Evolutionary conservation across 2,888 invertebrate species (phyloP).

Genomic region (Theretra japonica): DNA sequence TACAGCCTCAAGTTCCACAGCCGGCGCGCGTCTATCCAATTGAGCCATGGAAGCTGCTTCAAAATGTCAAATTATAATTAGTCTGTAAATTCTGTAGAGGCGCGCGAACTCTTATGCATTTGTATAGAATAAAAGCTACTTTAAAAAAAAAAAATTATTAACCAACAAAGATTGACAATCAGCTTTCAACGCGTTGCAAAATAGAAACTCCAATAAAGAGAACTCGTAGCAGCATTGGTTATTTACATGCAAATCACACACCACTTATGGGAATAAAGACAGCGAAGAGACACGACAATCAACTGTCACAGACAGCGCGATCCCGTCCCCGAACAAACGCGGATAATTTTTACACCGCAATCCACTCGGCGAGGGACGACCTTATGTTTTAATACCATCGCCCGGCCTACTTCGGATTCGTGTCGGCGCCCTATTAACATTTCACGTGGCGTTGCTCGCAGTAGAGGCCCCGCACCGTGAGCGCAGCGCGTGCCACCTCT

Average conservation of each 20-base stretch:
- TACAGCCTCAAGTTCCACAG: no score
- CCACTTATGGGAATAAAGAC: conserved; percentile 7
- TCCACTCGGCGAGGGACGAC: conserved; percentile 21
- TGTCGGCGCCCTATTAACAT: conserved; percentile 55
- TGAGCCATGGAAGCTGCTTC: no score
- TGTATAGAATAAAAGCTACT: no score
- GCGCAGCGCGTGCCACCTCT: conserved; percentile 35
- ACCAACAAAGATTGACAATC: neutral
- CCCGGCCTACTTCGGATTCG: conserved; percentile 54
- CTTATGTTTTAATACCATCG: conserved; percentile 52
- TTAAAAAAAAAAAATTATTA: no score
- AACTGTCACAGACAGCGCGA: neutral
- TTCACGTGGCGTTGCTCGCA: conserved; percentile 46
- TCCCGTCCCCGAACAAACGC: conserved; percentile 1
- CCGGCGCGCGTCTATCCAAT: no score
- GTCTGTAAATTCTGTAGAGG: no score
- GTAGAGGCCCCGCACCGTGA: conserved; percentile 35
- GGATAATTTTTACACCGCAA: conserved; percentile 27
- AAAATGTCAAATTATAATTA: no score
- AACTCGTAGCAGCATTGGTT: neutral
- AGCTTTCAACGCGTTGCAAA: neutral
- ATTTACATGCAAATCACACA: conserved; percentile 8
- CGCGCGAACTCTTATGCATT: no score
- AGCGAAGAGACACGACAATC: neutral
- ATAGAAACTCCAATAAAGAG: no score